A percentile compares a stretch with the other conserved stretches of the same genome.
Evolutionary conservation across 2,113 vertebrate species (phyloP).

Genomic region (Bufo gargarizans): DNA sequence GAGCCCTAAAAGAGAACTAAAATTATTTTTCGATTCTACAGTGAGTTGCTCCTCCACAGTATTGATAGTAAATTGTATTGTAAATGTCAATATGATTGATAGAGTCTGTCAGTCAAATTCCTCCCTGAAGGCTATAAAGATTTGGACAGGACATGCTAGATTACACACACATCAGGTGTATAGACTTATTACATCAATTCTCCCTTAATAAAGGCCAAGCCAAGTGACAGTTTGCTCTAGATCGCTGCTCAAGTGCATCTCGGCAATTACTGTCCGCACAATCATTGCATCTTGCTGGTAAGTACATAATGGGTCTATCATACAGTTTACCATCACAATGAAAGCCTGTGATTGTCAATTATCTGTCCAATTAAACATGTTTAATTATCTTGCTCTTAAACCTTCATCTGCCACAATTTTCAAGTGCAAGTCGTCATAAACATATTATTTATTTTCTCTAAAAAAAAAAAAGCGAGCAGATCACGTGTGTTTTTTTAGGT

Average conservation of each 20-base stretch:
- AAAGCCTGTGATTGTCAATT: slow-evolving; percentile 72
- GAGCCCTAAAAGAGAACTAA: not conserved
- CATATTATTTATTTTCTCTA: slow-evolving; percentile 77
- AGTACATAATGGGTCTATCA: slow-evolving; percentile 73
- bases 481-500: slow-evolving; percentile 73
- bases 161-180: slow-evolving; percentile 30
- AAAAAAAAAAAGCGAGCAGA: slow-evolving; percentile 64
- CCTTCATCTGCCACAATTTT: slow-evolving; percentile 73
- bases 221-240: slow-evolving; percentile 68
- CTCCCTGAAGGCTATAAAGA: slow-evolving; percentile 25
- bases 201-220: slow-evolving; percentile 12
- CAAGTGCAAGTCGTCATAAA: slow-evolving; percentile 73
- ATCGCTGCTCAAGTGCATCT: slow-evolving; percentile 68
- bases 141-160: slow-evolving; percentile 14
- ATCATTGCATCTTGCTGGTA: slow-evolving; percentile 40
- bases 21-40: no score
- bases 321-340: slow-evolving; percentile 66
- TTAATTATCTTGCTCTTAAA: slow-evolving; percentile 74
- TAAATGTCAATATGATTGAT: not conserved
- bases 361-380: slow-evolving; percentile 78
- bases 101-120: slow-evolving; percentile 4
- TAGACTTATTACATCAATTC: slow-evolving; percentile 30
- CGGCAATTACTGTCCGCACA: slow-evolving; percentile 67
- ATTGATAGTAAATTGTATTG: slow-evolving; percentile 20
- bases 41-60: not conserved